Percentiles rank a stretch among this genome's conserved stretches.
Conservation (phyloP, 2,113 vertebrate genomes). For the Macaca mulatta region DNA sequence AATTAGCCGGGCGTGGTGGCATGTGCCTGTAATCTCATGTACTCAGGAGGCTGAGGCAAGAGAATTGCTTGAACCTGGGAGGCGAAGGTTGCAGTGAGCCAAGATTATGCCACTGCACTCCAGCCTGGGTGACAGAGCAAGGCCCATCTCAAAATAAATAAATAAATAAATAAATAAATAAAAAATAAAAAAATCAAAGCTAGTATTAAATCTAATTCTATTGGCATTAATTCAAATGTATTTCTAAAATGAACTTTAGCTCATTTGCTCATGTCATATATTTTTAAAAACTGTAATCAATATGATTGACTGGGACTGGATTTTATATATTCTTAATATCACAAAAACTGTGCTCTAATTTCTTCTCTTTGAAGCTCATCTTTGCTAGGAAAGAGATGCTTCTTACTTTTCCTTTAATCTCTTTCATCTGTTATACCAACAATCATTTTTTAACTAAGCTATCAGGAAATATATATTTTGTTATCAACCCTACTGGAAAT, state of each 20-base stretch:
- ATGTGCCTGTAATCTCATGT: too few species aligned
- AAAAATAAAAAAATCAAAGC: constrained; percentile 35
- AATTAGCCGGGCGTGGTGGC: too few species aligned
- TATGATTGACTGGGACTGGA: constrained; percentile 57
- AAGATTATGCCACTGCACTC: too few species aligned
- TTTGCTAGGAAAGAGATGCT: neutral
- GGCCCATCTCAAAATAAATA: too few species aligned
- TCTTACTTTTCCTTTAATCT: neutral
- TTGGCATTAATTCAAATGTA: constrained; percentile 66
- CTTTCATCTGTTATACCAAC: neutral
- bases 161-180: too few species aligned
- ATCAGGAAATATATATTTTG: neutral
- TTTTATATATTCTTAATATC: constrained; percentile 63
- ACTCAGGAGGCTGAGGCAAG: too few species aligned
- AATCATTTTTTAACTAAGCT: neutral
- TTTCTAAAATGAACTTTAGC: constrained; percentile 71
- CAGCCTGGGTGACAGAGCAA: too few species aligned
- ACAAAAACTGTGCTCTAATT: constrained; percentile 32
- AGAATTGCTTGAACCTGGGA: too few species aligned
- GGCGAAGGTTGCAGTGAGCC: too few species aligned
- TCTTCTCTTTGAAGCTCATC: neutral
- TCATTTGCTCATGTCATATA: constrained; percentile 74
- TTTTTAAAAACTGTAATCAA: constrained; percentile 56
- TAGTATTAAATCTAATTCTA: constrained; percentile 68
- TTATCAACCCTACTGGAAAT: neutral